Conservation (phyloP, 2,888 invertebrate species). For the Sylvicola cinctus region DNA sequence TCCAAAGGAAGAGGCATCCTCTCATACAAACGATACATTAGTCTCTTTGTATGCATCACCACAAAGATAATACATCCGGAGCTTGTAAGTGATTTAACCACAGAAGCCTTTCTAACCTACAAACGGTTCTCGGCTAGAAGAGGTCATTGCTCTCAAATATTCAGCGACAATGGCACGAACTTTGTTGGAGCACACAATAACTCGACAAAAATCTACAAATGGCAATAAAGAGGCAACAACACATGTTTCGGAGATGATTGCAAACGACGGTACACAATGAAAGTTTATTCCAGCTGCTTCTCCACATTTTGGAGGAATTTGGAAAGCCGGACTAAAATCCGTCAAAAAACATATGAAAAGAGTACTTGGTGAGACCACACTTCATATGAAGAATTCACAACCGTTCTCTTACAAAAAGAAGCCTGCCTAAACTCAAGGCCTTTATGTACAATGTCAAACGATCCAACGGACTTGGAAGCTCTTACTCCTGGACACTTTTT, state of each 20-base stretch:
- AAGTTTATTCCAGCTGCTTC: constrained; percentile 14
- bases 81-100: constrained; percentile 6
- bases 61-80: constrained; percentile 9
- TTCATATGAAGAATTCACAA: constrained; percentile 13
- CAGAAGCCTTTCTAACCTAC: constrained; percentile 11
- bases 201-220: background rate
- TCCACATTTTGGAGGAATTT: constrained; percentile 15
- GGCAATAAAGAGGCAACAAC: background rate
- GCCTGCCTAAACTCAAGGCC: constrained; percentile 13
- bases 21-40: constrained; percentile 11
- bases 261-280: constrained; percentile 9
- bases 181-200: constrained; percentile 12
- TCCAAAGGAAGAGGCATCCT: constrained; percentile 8
- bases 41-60: constrained; percentile 12
- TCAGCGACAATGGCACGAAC: constrained; percentile 14
- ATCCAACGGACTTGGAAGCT: constrained; percentile 6
- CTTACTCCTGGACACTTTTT: constrained; percentile 8
- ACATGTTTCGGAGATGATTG: background rate
- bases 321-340: constrained; percentile 14
- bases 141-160: constrained; percentile 10
- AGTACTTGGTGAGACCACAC: constrained; percentile 9
- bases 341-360: constrained; percentile 13
- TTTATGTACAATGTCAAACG: constrained; percentile 8
- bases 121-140: too few relatives aligned
- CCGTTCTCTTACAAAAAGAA: constrained; percentile 11